Evolutionary conservation across 2,113 vertebrate species (phyloP).

Genomic region (Laticauda colubrina): DNA sequence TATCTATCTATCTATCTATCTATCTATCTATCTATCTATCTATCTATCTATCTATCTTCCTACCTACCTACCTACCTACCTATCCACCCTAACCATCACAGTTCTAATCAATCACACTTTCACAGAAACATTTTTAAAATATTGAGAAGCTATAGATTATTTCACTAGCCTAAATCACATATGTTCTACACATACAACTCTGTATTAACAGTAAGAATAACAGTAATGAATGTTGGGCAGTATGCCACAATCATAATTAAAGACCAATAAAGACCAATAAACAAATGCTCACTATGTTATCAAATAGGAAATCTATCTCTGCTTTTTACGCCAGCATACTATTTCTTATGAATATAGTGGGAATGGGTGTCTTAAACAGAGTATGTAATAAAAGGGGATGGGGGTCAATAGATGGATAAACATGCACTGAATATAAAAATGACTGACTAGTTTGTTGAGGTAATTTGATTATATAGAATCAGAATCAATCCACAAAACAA

Average conservation of each 20-base stretch:
- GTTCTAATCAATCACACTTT: neutral
- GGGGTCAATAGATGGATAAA: neutral
- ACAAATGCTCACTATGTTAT: neutral
- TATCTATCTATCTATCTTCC: too few species aligned
- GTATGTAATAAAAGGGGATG: neutral
- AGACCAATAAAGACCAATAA: neutral
- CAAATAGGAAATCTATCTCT: neutral
- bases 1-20: too few species aligned
- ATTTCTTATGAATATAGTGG: neutral
- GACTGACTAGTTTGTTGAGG: neutral
- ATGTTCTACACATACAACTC: neutral
- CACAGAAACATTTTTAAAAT: neutral
- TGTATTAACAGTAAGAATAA: neutral
- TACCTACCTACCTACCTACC: too few species aligned
- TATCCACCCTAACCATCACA: neutral
- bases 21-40: too few species aligned
- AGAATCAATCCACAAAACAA: neutral
- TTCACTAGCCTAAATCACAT: neutral
- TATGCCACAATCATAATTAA: neutral
- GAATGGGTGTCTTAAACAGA: neutral
- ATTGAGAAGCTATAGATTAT: neutral
- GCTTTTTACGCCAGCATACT: neutral
- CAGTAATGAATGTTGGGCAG: neutral
- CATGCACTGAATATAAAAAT: neutral
- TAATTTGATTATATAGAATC: neutral